Conservation (phyloP, 2,797 vertebrate species). For the Zalophus californianus region DNA sequence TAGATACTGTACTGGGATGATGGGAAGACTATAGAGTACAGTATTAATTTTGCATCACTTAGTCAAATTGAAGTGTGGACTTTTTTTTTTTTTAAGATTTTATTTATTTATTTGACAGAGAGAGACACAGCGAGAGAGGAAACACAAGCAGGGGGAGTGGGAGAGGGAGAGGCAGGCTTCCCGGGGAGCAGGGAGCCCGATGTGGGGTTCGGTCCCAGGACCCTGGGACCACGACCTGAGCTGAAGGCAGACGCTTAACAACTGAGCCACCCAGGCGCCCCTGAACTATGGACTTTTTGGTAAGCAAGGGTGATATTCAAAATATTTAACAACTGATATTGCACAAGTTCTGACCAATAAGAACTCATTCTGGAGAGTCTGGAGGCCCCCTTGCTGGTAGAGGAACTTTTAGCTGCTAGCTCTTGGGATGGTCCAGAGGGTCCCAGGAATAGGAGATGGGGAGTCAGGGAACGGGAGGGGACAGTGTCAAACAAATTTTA, state of each 20-base stretch:
- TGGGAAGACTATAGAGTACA: not conserved
- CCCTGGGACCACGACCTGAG: too few relatives aligned
- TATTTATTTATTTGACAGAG: too few relatives aligned
- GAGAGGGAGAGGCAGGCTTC: too few relatives aligned
- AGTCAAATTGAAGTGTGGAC: not conserved
- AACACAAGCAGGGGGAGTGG: too few relatives aligned
- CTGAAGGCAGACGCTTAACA: too few relatives aligned
- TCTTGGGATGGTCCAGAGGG: not conserved
- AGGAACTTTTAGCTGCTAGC: not conserved
- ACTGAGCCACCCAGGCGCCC: too few relatives aligned
- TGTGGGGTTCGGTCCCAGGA: too few relatives aligned
- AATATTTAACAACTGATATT: not conserved
- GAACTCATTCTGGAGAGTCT: not conserved
- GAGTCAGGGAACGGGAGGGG: not conserved
- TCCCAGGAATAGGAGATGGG: not conserved
- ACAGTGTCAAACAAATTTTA: not conserved
- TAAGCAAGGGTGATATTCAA: not conserved
- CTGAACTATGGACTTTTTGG: not conserved
- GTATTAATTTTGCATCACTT: constrained; percentile 7
- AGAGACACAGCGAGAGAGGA: too few relatives aligned
- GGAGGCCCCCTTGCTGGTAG: not conserved
- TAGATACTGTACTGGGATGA: not conserved
- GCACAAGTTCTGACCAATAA: not conserved
- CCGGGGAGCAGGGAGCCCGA: too few relatives aligned
- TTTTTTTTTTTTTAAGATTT: not conserved